Evolutionary conservation across 2,113 vertebrate genomes (phyloP).

Genomic region (Chascanopsetta lugubris): DNA sequence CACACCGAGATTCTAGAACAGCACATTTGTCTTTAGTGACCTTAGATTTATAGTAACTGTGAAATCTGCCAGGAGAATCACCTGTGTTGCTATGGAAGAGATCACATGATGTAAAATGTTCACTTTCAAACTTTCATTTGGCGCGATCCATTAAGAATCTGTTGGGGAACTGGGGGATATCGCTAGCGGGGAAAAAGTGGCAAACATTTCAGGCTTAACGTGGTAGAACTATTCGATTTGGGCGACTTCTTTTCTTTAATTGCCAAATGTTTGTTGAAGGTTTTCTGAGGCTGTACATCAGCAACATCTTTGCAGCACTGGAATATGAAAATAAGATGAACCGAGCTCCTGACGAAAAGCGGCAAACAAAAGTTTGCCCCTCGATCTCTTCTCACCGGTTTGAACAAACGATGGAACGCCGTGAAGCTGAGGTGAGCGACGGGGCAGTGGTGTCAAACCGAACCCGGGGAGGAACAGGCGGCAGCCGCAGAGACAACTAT

Average conservation of each 20-base stretch:
- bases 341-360: not conserved
- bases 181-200: conserved; percentile 4
- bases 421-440: conserved; percentile 66
- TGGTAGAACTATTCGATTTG: not conserved
- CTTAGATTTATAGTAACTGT: conserved; percentile 48
- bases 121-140: not conserved
- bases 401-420: conserved; percentile 75
- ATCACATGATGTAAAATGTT: not conserved
- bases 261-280: not conserved
- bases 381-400: conserved; percentile 31
- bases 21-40: conserved; percentile 74
- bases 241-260: conserved; percentile 8
- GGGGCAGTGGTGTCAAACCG: conserved; percentile 49
- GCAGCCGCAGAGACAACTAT: conserved; percentile 37
- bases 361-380: conserved; percentile 5
- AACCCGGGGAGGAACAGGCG: conserved; percentile 3
- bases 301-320: not conserved
- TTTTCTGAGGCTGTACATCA: not conserved
- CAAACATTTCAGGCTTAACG: not conserved
- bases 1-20: not conserved
- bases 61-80: not conserved
- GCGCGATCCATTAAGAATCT: not conserved
- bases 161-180: not conserved
- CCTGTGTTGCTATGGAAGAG: not conserved
- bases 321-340: not conserved